Percentiles rank a stretch among this genome's conserved stretches.
These are phyloP conservation scores for Anodontia alba DNA, from an alignment of 2,888 invertebrate genomes.

Conservation along the genomic window DNA sequence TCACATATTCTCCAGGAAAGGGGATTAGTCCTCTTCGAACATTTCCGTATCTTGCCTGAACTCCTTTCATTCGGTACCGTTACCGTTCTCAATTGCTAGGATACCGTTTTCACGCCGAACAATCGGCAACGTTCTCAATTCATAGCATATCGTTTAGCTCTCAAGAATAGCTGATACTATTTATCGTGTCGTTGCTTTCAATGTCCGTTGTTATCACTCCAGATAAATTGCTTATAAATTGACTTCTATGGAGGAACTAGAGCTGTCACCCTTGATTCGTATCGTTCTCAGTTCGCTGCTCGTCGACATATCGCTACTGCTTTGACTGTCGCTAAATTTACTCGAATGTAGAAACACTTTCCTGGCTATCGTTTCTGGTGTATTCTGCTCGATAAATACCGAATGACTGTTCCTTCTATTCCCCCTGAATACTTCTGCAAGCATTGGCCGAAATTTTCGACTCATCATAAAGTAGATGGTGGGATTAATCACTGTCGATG, in stretches of 20 bases:
- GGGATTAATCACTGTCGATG: conserved; percentile 35
- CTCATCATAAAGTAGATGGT: conserved; percentile 26
- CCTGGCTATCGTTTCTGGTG: not conserved
- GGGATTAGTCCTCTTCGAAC: too few relatives aligned
- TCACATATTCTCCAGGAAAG: too few relatives aligned
- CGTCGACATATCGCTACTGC: not conserved
- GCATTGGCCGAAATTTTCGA: not conserved
- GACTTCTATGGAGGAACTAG: not conserved
- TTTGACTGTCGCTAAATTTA: not conserved
- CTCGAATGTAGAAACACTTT: not conserved
- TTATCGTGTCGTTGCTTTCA: too few relatives aligned
- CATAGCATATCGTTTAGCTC: too few relatives aligned
- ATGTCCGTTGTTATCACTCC: too few relatives aligned
- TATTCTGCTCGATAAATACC: not conserved
- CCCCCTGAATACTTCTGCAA: not conserved
- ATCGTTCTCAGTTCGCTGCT: not conserved
- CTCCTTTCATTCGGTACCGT: too few relatives aligned
- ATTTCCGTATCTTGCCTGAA: too few relatives aligned
- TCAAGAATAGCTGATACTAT: too few relatives aligned
- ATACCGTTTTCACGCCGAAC: too few relatives aligned
- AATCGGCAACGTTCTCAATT: too few relatives aligned
- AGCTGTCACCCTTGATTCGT: not conserved
- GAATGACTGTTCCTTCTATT: not conserved
- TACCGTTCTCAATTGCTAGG: too few relatives aligned
- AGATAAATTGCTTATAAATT: too few relatives aligned